Base-by-base conservation (phyloP, 2,888 invertebrate genomes). In the Aquatica leii region DNA sequence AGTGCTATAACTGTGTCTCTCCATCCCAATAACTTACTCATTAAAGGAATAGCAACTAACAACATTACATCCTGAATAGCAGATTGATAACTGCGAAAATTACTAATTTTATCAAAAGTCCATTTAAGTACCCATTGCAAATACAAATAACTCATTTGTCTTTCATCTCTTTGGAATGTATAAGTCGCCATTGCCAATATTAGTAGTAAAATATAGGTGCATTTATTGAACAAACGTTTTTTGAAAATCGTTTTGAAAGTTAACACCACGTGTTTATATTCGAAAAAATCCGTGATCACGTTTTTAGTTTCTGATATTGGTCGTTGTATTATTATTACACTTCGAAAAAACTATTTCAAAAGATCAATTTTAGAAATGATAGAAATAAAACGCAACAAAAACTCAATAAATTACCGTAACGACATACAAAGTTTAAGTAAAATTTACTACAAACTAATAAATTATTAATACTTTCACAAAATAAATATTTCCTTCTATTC, bases 141-240 rank as follows among this genome's bases (percentile, higher is more conserved):
- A 76, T 92, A 95, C 51, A 94, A 78, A 71, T 88, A 93, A 74
- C 90, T 85, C 75, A 92, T 89, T 15, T 87, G 87, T 67, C 88
- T 88, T 75, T 95, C 94, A 76, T 94, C 94, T 76, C 93, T 85
- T 79, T 93, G 93, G 76, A 93, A 93, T 51, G 92, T 91, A 73
- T 93, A 94, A 52, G 92, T 83, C 0, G 87, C 88, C 92, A 93
- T 92, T 14, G 90, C 86, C 8, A 89, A 73, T 9, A 94, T 84
- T n/a, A 93, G 79, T 35, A 92, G 82, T 80, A 89, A 85, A 1
- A 94, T 78, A 69, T 88, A 90, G 31, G 85, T 74, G 67, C 91
- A 85, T 8, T 87, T 82, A 63, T 86, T 84, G 3, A 85, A 82
- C 0, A 82, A 74, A 9, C 94, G 83, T 48, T 80, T 83, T 73